phyloP scores from a whole-genome alignment of 2,888 invertebrate species.

The Synanthedon vespiformis region DNA sequence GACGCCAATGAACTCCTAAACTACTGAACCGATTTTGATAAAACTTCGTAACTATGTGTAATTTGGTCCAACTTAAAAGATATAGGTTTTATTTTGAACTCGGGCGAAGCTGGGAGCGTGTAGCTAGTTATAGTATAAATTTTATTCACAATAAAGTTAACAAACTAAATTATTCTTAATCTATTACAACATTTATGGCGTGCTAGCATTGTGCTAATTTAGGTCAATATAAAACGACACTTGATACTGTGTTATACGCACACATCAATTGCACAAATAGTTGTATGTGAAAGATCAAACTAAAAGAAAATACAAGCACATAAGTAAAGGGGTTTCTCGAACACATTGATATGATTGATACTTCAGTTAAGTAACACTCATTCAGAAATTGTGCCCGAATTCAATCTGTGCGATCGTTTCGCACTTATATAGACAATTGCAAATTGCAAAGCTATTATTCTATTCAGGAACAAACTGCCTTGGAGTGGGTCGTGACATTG shows the following conservation, averaged over 20 bases:
- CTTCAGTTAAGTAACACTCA: slow-evolving; percentile 7
- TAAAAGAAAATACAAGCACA: no score
- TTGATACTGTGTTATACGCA: slow-evolving; percentile 9
- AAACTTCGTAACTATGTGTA: no score
- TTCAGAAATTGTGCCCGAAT: neutral
- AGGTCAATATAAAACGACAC: slow-evolving; percentile 24
- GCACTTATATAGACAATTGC: slow-evolving; percentile 8
- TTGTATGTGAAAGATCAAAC: no score
- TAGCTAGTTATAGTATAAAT: no score
- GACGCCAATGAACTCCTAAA: no score
- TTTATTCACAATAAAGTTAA: neutral
- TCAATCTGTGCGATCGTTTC: neutral
- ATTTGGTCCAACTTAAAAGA: no score
- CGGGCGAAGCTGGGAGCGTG: no score
- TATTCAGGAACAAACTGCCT: slow-evolving; percentile 21
- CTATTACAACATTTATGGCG: neutral
- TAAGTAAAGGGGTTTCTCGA: no score
- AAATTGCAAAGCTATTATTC: slow-evolving; percentile 44
- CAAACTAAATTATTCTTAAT: neutral
- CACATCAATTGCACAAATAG: no score
- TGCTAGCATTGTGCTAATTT: slow-evolving; percentile 13
- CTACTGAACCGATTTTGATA: no score
- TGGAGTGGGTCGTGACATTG: slow-evolving; percentile 10
- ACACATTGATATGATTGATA: slow-evolving; percentile 7
- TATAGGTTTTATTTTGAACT: no score